Evolutionary conservation across 2,888 invertebrate genomes (phyloP).

Genomic region (Epinotia ramella): DNA sequence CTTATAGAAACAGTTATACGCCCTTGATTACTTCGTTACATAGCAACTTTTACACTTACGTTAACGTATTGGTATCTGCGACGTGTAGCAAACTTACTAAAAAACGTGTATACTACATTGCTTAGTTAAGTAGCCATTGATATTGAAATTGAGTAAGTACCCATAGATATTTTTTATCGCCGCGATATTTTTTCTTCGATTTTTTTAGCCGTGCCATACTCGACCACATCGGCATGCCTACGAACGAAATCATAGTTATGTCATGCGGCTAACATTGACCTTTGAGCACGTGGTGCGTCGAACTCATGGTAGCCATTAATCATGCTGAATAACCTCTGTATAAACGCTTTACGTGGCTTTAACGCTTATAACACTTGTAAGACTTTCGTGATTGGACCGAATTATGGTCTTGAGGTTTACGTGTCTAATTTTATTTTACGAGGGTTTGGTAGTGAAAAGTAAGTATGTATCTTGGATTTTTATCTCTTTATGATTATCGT

Average conservation of each 20-base stretch:
- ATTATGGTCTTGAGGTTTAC: slow-evolving; percentile 16
- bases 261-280: slow-evolving; percentile 51
- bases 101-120: background rate
- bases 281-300: slow-evolving; percentile 47
- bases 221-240: slow-evolving; percentile 14
- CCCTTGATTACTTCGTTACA: background rate
- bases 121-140: background rate
- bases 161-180: background rate
- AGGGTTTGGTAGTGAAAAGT: background rate
- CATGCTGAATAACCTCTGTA: slow-evolving; percentile 27
- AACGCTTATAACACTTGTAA: background rate
- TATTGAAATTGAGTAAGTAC: background rate
- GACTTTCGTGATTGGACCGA: slow-evolving; percentile 26
- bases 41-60: background rate
- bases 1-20: no score
- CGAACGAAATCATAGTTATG: slow-evolving; percentile 36
- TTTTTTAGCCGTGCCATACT: background rate
- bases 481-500: background rate
- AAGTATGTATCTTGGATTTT: background rate
- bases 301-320: slow-evolving; percentile 34
- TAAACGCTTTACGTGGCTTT: slow-evolving; percentile 12
- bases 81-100: background rate
- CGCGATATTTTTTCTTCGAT: background rate
- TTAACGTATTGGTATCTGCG: background rate
- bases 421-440: background rate